A percentile compares a stretch with the other conserved stretches of the same genome.
These are phyloP conservation scores for Clistopyga incitator DNA, from an alignment of 2,888 invertebrate species.

Conservation along the genomic window DNA sequence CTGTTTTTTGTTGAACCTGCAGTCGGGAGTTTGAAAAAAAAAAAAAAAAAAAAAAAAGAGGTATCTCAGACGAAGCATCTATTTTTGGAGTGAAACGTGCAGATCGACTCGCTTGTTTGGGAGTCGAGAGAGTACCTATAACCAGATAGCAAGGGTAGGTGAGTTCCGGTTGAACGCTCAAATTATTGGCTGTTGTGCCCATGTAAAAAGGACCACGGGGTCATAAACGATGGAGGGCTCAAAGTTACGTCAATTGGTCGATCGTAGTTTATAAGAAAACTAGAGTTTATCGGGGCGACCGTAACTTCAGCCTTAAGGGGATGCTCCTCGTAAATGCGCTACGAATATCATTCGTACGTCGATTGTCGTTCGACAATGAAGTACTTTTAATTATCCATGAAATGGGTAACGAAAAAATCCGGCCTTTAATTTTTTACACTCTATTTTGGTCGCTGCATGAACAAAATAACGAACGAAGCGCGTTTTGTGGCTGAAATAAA, in stretches of 20 bases:
- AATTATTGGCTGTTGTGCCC: conserved; percentile 65
- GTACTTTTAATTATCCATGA: no score
- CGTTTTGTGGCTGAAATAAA: no score
- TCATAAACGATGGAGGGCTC: not conserved
- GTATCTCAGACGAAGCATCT: not conserved
- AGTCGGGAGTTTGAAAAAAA: not conserved
- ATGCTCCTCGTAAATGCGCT: no score
- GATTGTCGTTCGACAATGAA: no score
- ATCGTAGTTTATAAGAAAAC: not conserved
- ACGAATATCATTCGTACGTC: no score
- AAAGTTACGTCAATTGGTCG: not conserved
- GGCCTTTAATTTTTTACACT: no score
- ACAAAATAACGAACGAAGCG: no score
- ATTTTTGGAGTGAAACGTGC: not conserved
- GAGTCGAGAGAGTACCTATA: not conserved
- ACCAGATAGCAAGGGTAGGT: not conserved
- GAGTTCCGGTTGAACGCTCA: conserved; percentile 56
- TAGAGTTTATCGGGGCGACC: not conserved
- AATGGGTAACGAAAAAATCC: no score
- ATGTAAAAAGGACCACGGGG: conserved; percentile 51
- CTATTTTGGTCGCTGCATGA: no score
- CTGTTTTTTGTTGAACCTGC: no score
- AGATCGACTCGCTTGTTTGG: not conserved
- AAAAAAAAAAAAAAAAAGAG: not conserved
- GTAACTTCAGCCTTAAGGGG: no score